Conservation (phyloP, 1,140 invertebrate genomes). For the Drosophila melanica region DNA sequence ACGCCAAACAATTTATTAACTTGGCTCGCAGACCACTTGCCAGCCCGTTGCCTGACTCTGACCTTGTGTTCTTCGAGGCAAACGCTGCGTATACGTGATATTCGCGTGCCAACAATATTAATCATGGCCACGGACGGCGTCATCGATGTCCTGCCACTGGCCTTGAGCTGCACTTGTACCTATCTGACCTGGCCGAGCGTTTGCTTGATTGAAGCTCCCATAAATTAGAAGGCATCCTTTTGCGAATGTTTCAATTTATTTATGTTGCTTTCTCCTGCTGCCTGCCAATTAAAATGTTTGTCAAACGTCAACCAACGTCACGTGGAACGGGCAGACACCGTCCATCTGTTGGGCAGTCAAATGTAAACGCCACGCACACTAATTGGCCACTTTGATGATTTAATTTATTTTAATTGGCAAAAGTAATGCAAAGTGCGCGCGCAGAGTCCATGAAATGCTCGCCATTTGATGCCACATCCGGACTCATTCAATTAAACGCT, state of each 20-base stretch:
- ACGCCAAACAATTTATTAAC: constrained; percentile 78
- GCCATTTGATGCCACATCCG: constrained; percentile 26
- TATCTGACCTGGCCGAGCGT: background rate
- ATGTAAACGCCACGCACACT: constrained; percentile 31
- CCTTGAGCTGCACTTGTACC: constrained; percentile 35
- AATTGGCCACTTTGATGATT: constrained; percentile 45
- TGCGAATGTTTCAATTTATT: constrained; percentile 45
- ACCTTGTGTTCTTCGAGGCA: constrained; percentile 43
- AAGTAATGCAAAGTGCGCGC: constrained; percentile 22
- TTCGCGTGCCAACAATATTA: constrained; percentile 73
- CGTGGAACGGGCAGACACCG: too few species aligned
- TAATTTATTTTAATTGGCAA: constrained; percentile 51
- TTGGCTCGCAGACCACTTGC: constrained; percentile 21
- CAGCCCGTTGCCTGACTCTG: constrained; percentile 34
- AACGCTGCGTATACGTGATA: constrained; percentile 65
- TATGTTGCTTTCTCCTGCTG: constrained; percentile 2
- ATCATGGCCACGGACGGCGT: constrained; percentile 40
- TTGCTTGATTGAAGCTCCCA: constrained; percentile 30
- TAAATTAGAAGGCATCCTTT: constrained; percentile 46
- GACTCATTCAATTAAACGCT: constrained; percentile 35
- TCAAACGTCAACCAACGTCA: background rate
- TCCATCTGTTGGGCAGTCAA: background rate
- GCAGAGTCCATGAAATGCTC: constrained; percentile 32
- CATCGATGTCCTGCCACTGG: constrained; percentile 47
- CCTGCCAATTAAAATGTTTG: constrained; percentile 35